These are phyloP conservation scores for Tor tambroides DNA, from an alignment of 2,113 vertebrate genomes.

Conservation along the genomic window DNA sequence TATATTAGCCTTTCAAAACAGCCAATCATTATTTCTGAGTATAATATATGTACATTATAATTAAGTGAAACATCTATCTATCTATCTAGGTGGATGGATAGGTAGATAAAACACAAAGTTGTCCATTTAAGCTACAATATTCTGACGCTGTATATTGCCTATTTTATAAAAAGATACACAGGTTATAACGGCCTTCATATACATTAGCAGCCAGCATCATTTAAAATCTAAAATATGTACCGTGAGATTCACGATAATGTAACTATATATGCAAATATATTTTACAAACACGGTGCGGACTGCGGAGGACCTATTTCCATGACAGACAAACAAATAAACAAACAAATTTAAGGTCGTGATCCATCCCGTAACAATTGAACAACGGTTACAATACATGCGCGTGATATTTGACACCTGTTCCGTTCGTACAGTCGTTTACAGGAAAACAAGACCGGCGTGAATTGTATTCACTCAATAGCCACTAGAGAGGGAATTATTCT, in stretches of 20 bases:
- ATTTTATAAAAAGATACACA: too few species aligned
- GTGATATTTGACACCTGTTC: conserved; percentile 28
- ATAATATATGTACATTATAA: too few species aligned
- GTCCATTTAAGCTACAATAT: too few species aligned
- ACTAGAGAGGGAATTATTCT: background rate
- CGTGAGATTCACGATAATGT: background rate
- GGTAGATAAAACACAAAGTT: background rate
- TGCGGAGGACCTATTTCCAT: background rate
- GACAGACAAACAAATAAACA: background rate
- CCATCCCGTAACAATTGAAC: background rate
- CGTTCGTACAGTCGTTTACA: background rate
- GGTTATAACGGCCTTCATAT: too few species aligned
- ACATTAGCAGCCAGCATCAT: background rate
- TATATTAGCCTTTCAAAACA: background rate
- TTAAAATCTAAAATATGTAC: background rate
- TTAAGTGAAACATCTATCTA: too few species aligned
- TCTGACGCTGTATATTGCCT: too few species aligned
- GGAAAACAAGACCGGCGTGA: background rate
- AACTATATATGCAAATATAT: background rate
- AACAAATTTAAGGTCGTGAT: background rate
- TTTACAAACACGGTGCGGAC: background rate
- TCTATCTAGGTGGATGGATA: too few species aligned
- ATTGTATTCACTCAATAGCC: background rate
- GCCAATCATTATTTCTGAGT: too few species aligned
- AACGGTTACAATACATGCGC: background rate